Base-by-base conservation (phyloP, 2,113 vertebrate genomes). In the Polyodon spathula region DNA sequence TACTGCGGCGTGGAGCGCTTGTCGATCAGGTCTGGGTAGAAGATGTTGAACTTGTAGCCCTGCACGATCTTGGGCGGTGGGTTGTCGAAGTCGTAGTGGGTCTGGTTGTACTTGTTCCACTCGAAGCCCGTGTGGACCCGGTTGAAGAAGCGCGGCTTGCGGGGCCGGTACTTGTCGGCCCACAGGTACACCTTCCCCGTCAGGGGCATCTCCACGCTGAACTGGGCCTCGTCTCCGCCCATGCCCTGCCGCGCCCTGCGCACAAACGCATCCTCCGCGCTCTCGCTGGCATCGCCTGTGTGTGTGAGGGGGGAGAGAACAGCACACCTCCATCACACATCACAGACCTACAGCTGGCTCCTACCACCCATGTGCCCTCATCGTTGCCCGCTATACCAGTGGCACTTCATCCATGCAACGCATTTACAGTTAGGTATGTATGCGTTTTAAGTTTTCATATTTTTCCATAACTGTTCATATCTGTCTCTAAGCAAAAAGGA, bases 21-120 rank as follows among this genome's bases (percentile, higher is more conserved):
- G 79, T 98, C 81, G 0, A 99, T 97, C 74, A 99, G 88, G 66
- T 98, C 94, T 0, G 95, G 96, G 76, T 99, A 99, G 82, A 98
- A 98, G 75, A 98, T 98, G 80, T 99, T 98, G 75, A 99, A 99
- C 71, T 99, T 98, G 81, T 98, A 99, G 69, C 94, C 95, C 76
- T 99, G 95, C 60, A 99, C 96, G 0, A 94, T 98, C 76, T 99
- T 99, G 56, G 94, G 96, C 0, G 96, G 96, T 0, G 95, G 95
- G 78, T 98, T 97, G 76, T 99, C 96, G 0, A 97, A 97, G 81
- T 99, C 96, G 0, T 99, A 99, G 81, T 98, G 96, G 0, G 96
- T 97, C 84, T 97, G 95, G 80, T 99, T 99, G 82, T 99, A 99
- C 68, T 99, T 99, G 89, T 99, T 99, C 96, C 96, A 97, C 81